A percentile compares a stretch with the other conserved stretches of the same genome.
phyloP scores from a whole-genome alignment of 2,888 invertebrate species.

The Pseudococcus jackbeardsleyi region DNA sequence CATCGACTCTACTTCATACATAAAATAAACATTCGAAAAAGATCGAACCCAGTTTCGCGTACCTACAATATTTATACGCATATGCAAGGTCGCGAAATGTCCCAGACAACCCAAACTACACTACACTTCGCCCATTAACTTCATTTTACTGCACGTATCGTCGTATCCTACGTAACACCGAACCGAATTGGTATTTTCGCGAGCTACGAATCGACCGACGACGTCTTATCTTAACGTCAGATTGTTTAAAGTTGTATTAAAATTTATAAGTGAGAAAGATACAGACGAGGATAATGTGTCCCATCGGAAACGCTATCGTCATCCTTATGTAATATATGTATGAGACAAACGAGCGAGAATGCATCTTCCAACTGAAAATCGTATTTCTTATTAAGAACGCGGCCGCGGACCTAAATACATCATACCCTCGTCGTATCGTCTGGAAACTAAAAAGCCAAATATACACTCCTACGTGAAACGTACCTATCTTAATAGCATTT shows the following conservation, averaged over 20 bases:
- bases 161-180: background rate
- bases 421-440: too few relatives aligned
- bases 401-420: too few relatives aligned
- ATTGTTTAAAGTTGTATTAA: slow-evolving; percentile 29
- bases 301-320: slow-evolving; percentile 37
- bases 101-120: background rate
- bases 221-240: slow-evolving; percentile 21
- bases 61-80: background rate
- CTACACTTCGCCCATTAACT: background rate
- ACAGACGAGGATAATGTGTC: background rate
- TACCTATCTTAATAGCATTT: background rate
- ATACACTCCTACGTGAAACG: too few relatives aligned
- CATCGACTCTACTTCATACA: background rate
- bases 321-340: background rate
- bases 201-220: background rate
- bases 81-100: background rate
- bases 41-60: background rate
- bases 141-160: background rate
- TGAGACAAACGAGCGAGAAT: background rate
- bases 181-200: background rate
- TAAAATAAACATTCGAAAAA: background rate
- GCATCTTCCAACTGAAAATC: background rate
- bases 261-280: background rate
- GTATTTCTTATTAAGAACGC: background rate
- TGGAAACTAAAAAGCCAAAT: too few relatives aligned